Percentiles rank a stretch among this genome's conserved stretches.
Evolutionary conservation across 2,113 vertebrate species (phyloP).

Genomic region (Gymnorhina tibicen): DNA sequence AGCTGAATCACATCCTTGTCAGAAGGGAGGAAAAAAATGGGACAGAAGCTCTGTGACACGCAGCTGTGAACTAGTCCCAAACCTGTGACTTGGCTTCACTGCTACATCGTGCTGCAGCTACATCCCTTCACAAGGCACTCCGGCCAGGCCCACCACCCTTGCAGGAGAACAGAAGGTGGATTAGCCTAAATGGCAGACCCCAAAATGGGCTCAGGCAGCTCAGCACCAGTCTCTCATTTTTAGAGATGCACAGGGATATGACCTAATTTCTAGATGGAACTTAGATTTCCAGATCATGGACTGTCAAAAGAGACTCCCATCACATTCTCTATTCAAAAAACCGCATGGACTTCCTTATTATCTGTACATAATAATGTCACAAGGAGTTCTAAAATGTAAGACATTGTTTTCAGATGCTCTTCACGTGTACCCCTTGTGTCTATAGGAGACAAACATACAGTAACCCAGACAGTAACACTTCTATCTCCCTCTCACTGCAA

Average conservation of each 20-base stretch:
- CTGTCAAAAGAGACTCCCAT: not conserved
- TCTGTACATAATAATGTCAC: not conserved
- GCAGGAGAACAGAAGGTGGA: not conserved
- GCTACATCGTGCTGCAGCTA: not conserved
- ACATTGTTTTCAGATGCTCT: not conserved
- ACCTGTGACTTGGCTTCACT: not conserved
- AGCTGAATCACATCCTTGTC: not conserved
- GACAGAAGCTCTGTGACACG: not conserved
- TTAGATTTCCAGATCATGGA: not conserved
- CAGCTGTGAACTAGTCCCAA: not conserved
- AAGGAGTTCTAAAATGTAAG: not conserved
- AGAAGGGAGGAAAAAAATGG: not conserved
- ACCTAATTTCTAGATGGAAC: not conserved
- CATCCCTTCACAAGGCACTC: not conserved
- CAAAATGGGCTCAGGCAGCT: not conserved
- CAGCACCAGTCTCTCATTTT: not conserved
- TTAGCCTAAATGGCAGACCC: not conserved
- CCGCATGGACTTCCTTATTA: not conserved
- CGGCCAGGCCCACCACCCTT: not conserved
- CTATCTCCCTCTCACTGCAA: not conserved
- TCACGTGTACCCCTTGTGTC: not conserved
- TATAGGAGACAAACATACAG: accelerated
- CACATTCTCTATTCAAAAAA: not conserved
- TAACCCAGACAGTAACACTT: not conserved
- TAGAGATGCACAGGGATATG: not conserved